Evolutionary conservation across 2,888 invertebrate genomes (phyloP).

Genomic region (Chorisops tibialis): DNA sequence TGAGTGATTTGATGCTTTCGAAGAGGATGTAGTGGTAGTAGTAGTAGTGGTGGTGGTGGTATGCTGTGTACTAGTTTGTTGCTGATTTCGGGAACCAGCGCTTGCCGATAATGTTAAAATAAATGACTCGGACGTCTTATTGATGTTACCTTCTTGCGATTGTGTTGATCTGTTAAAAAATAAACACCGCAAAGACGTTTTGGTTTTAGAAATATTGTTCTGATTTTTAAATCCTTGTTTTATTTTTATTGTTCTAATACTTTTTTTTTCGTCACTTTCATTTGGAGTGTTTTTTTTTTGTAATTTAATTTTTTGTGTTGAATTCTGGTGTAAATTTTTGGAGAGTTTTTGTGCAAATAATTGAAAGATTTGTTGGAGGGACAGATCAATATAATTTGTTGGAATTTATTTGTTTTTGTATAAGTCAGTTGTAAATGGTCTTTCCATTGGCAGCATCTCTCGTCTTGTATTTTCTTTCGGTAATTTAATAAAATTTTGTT

Average conservation of each 20-base stretch:
- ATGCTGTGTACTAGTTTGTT: constrained; percentile 39
- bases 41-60: constrained; percentile 38
- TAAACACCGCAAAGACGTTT: not conserved
- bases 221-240: not conserved
- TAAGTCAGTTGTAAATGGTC: constrained; percentile 13
- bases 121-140: constrained; percentile 41
- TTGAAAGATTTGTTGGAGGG: too few species aligned
- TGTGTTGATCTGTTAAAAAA: constrained; percentile 39
- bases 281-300: not conserved
- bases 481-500: not conserved
- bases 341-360: not conserved
- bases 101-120: constrained; percentile 46
- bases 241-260: not conserved
- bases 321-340: not conserved
- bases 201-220: not conserved
- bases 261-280: not conserved
- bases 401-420: not conserved
- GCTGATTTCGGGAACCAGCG: constrained; percentile 37
- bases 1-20: not conserved
- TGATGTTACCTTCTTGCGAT: constrained; percentile 40
- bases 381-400: too few species aligned
- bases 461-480: constrained; percentile 2
- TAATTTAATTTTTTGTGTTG: not conserved
- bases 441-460: constrained; percentile 20
- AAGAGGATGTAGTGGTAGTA: not conserved